Conservation (phyloP, 2,797 vertebrate species). For the Pseudochirops cupreus region DNA sequence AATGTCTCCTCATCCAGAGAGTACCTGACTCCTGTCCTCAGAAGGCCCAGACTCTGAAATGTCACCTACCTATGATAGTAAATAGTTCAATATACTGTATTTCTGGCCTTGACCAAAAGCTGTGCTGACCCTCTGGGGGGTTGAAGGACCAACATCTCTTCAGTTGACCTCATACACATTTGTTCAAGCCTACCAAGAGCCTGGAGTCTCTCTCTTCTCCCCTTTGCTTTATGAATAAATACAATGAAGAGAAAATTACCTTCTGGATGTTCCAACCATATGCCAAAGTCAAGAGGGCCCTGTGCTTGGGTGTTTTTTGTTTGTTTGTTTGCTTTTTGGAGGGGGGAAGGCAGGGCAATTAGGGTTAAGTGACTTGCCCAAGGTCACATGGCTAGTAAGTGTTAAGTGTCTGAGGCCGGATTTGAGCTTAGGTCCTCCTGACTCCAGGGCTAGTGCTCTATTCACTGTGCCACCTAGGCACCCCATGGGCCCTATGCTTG, state of each 20-base stretch:
- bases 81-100: not conserved
- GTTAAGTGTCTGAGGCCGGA: no score
- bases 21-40: no score
- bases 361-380: no score
- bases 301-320: no score
- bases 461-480: no score
- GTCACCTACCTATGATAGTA: not conserved
- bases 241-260: not conserved
- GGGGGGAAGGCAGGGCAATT: no score
- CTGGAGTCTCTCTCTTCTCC: not conserved
- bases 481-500: not conserved
- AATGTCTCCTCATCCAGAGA: no score
- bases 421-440: no score
- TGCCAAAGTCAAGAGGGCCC: not conserved
- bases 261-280: not conserved
- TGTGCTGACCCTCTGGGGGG: not conserved
- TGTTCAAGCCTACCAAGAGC: not conserved
- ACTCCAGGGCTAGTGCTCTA: no score
- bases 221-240: not conserved
- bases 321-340: no score
- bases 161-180: not conserved
- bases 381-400: no score
- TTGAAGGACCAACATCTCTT: not conserved
- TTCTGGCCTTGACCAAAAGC: not conserved
- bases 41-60: not conserved